Conservation (phyloP, 2,797 vertebrate species). For the Xyrichtys novacula region DNA sequence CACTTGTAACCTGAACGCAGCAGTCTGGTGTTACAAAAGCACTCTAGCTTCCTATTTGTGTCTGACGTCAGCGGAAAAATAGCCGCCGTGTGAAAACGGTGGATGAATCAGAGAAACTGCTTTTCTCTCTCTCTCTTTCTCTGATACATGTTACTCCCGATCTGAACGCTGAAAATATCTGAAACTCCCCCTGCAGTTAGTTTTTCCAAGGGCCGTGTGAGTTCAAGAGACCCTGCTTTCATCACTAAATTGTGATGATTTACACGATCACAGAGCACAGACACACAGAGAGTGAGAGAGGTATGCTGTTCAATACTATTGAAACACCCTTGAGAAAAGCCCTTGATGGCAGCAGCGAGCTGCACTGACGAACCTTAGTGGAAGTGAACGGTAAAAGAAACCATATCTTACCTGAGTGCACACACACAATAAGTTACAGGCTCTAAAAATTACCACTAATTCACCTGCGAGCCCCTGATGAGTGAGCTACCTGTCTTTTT, state of each 20-base stretch:
- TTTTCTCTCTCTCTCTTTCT: neutral
- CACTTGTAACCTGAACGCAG: neutral
- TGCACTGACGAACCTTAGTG: slow-evolving; percentile 25
- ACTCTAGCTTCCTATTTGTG: neutral
- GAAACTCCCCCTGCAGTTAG: slow-evolving; percentile 30
- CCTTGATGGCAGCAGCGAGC: slow-evolving; percentile 49
- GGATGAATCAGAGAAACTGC: neutral
- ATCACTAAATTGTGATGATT: slow-evolving; percentile 65
- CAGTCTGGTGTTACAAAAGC: neutral
- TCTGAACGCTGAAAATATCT: slow-evolving; percentile 24
- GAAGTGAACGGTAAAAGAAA: slow-evolving; percentile 53
- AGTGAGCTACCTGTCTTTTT: slow-evolving; percentile 69
- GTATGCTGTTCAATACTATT: slow-evolving; percentile 59
- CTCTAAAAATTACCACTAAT: slow-evolving; percentile 42
- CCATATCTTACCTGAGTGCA: slow-evolving; percentile 26
- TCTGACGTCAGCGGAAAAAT: neutral
- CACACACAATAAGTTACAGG: slow-evolving; percentile 18
- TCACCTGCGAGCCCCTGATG: slow-evolving; percentile 59
- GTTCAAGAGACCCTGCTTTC: slow-evolving; percentile 47
- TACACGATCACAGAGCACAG: slow-evolving; percentile 39
- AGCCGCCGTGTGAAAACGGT: neutral
- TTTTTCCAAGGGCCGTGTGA: slow-evolving; percentile 29
- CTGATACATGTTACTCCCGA: neutral
- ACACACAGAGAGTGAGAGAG: slow-evolving; percentile 28
- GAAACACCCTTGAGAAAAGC: slow-evolving; percentile 65